Evolutionary conservation across 2,113 vertebrate species (phyloP).

Genomic region (Cervus canadensis): DNA sequence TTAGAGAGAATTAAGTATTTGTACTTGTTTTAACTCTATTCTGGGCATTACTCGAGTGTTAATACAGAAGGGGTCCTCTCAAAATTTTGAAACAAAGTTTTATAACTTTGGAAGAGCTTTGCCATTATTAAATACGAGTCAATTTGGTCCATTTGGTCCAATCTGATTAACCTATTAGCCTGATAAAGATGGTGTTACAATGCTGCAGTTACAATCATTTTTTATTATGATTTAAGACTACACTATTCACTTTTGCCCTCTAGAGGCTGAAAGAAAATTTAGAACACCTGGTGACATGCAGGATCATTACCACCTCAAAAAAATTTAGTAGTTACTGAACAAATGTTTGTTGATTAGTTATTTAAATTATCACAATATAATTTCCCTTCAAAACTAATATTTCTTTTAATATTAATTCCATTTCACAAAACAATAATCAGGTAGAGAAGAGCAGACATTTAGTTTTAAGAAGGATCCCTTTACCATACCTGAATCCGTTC

Average conservation of each 20-base stretch:
- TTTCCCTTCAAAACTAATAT: conserved; percentile 3
- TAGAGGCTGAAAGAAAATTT: not conserved
- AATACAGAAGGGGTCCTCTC: not conserved
- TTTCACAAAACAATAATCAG: not conserved
- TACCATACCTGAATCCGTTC: conserved; percentile 93
- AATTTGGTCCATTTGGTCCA: not conserved
- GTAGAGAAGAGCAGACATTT: not conserved
- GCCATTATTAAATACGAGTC: not conserved
- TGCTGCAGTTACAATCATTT: not conserved
- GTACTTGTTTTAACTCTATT: not conserved
- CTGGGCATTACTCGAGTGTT: not conserved
- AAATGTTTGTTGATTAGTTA: not conserved
- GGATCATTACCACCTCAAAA: not conserved
- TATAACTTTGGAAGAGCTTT: not conserved
- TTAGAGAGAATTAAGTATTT: not conserved
- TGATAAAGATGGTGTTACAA: not conserved
- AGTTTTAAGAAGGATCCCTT: not conserved
- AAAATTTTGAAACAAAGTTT: not conserved
- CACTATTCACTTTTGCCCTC: not conserved
- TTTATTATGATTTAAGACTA: not conserved
- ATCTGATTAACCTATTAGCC: not conserved
- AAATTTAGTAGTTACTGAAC: not conserved
- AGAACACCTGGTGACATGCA: not conserved
- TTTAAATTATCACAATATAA: not conserved
- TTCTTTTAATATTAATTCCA: conserved; percentile 7